Percentiles rank a stretch among this genome's conserved stretches.
phyloP scores from a whole-genome alignment of 1,140 invertebrate genomes.

The Glossosoma conforme region DNA sequence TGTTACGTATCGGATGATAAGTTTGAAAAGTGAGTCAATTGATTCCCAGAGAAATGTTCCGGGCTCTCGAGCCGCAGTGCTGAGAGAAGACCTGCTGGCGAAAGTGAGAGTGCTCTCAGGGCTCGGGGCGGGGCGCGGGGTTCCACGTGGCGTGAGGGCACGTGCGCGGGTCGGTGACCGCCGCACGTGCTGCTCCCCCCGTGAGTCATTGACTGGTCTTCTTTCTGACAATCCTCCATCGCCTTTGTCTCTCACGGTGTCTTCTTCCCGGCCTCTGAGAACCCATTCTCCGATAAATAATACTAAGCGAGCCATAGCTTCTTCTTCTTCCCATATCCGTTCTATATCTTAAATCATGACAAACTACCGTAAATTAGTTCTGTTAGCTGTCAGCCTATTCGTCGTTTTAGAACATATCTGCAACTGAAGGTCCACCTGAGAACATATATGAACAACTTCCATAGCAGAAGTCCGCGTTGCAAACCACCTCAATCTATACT shows the following conservation, averaged over 20 bases:
- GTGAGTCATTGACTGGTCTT: no score
- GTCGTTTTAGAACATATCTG: neutral
- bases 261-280: neutral
- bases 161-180: constrained; percentile 16
- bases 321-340: neutral
- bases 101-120: neutral
- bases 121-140: neutral
- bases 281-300: neutral
- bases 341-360: neutral
- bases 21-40: neutral
- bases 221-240: no score
- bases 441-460: neutral
- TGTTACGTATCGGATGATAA: neutral
- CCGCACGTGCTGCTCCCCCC: constrained; percentile 4
- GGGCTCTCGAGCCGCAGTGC: neutral
- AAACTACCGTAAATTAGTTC: neutral
- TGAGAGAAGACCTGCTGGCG: neutral
- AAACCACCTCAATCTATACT: neutral
- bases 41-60: neutral
- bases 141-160: constrained; percentile 7
- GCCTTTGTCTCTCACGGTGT: neutral
- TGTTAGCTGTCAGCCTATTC: neutral
- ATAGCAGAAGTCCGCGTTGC: neutral
- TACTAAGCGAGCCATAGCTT: neutral
- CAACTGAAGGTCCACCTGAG: neutral